These are phyloP conservation scores for Cosmorhoe ocellata DNA, from an alignment of 2,888 invertebrate genomes.

Conservation along the genomic window DNA sequence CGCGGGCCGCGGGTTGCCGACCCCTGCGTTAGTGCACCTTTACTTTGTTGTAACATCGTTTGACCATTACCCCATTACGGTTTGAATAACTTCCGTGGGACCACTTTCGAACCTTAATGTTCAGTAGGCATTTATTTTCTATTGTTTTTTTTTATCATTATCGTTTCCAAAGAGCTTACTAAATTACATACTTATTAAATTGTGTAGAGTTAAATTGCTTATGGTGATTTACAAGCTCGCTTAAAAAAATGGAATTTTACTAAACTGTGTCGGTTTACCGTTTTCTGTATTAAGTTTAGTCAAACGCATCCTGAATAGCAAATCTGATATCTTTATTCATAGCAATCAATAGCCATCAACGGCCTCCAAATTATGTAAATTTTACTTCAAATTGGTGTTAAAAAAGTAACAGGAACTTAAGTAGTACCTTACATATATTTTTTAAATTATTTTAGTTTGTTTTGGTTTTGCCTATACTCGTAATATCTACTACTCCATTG, in stretches of 20 bases:
- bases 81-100: not conserved
- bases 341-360: slow-evolving; percentile 28
- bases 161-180: not conserved
- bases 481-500: too few species aligned
- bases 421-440: too few species aligned
- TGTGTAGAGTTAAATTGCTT: too few species aligned
- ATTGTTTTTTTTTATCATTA: not conserved
- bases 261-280: slow-evolving; percentile 45
- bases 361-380: slow-evolving; percentile 39
- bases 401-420: too few species aligned
- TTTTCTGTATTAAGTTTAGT: slow-evolving; percentile 37
- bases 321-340: slow-evolving; percentile 44
- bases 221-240: too few species aligned
- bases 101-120: not conserved
- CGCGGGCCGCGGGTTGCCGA: too few species aligned
- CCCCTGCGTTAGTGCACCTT: too few species aligned
- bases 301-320: slow-evolving; percentile 40
- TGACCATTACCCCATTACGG: slow-evolving; percentile 7
- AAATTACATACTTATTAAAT: too few species aligned
- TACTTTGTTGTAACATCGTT: not conserved
- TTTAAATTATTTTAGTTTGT: too few species aligned
- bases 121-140: too few species aligned
- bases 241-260: slow-evolving; percentile 8
- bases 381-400: slow-evolving; percentile 27
- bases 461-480: too few species aligned